Conservation (phyloP, 1,140 invertebrate species). For the Ctenoplectra terminalis region DNA sequence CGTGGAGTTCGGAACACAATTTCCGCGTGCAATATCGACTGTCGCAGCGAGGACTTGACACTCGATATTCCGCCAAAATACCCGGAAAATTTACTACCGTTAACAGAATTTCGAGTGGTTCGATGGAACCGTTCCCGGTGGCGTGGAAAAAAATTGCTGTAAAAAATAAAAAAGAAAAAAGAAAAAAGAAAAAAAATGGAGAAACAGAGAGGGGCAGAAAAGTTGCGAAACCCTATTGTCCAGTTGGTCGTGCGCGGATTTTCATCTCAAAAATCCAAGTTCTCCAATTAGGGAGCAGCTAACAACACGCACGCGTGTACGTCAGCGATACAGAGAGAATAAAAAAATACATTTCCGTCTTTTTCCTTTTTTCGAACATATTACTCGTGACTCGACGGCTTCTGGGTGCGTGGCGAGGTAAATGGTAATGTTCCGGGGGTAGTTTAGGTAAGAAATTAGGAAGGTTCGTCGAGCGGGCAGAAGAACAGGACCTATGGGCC, state of each 20-base stretch:
- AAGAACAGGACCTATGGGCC: constrained; percentile 43
- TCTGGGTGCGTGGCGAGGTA: background rate
- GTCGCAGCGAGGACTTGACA: constrained; percentile 22
- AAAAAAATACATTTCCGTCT: background rate
- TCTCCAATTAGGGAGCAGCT: constrained; percentile 8
- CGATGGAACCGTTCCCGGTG: background rate
- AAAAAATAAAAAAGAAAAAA: background rate
- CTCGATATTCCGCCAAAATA: constrained; percentile 30
- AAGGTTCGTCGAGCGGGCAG: constrained; percentile 11
- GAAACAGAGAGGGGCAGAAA: background rate
- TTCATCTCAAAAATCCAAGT: constrained; percentile 3
- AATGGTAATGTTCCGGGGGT: constrained; percentile 54
- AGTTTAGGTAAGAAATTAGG: background rate
- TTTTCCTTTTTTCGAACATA: background rate
- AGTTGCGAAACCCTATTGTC: background rate
- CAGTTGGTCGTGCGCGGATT: background rate
- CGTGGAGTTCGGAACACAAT: background rate
- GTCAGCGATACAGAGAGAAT: background rate
- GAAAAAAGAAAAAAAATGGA: background rate
- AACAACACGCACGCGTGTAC: background rate
- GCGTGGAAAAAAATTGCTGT: background rate
- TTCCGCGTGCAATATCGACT: constrained; percentile 19
- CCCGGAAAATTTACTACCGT: constrained; percentile 12
- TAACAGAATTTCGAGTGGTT: constrained; percentile 25
- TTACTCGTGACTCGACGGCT: background rate